Conservation (phyloP, 2,888 invertebrate species). For the Scaptomyza reducta region DNA sequence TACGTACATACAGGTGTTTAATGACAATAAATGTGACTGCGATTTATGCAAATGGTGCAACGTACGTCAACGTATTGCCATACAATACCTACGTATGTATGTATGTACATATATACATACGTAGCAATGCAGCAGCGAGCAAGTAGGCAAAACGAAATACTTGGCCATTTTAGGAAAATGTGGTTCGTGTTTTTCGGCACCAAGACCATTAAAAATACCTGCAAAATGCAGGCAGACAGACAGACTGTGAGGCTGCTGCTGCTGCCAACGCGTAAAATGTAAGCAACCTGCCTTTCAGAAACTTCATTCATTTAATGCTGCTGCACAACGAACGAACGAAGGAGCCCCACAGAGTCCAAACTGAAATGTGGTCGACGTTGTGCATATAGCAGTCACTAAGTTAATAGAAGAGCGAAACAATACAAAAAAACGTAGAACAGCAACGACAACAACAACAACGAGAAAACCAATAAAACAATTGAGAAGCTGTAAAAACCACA, state of each 20-base stretch:
- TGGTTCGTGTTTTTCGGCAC: conserved; percentile 19
- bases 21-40: conserved; percentile 61
- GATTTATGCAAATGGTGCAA: conserved; percentile 66
- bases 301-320: conserved; percentile 75
- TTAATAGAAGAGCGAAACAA: conserved; percentile 35
- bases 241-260: conserved; percentile 28
- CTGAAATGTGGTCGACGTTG: conserved; percentile 43
- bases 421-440: conserved; percentile 29
- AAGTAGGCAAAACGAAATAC: conserved; percentile 23
- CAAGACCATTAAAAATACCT: conserved; percentile 45
- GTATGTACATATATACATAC: background rate
- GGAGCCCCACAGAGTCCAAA: conserved; percentile 17
- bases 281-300: conserved; percentile 68
- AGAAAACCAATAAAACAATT: conserved; percentile 61
- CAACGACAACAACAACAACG: conserved; percentile 8
- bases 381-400: conserved; percentile 11
- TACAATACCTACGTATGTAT: background rate
- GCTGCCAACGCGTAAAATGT: conserved; percentile 68
- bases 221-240: conserved; percentile 17
- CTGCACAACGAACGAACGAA: conserved; percentile 21
- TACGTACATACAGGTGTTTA: conserved; percentile 56
- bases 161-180: conserved; percentile 40
- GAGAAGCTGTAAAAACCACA: conserved; percentile 64
- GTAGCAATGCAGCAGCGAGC: conserved; percentile 25
- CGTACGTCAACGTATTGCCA: conserved; percentile 9